These are phyloP conservation scores for Cyprinodon brontotheroides DNA, from an alignment of 2,113 vertebrate species.

Conservation along the genomic window DNA sequence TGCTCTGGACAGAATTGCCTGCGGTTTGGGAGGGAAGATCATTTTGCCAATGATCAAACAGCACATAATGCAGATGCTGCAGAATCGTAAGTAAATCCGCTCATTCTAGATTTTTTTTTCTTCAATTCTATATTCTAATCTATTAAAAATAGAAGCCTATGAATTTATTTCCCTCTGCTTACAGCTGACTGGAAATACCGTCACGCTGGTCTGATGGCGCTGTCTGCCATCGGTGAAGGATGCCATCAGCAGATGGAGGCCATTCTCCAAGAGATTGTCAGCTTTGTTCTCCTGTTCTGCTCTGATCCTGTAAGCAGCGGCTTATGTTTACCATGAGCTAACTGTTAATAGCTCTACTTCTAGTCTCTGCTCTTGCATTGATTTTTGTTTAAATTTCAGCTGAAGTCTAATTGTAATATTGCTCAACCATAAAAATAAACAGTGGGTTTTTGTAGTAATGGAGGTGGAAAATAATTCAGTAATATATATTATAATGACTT, in stretches of 20 bases:
- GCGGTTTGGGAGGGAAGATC: conserved; percentile 96
- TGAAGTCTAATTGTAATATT: too few relatives aligned
- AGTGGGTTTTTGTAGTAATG: too few relatives aligned
- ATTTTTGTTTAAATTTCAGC: not conserved
- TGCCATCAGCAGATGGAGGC: conserved; percentile 99
- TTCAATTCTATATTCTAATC: too few relatives aligned
- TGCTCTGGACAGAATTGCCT: conserved; percentile 95
- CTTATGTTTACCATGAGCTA: not conserved
- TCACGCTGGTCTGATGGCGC: conserved; percentile 95
- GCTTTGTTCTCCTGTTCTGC: conserved; percentile 93
- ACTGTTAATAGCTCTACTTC: not conserved
- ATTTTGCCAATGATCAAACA: conserved; percentile 98
- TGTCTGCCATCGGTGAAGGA: conserved; percentile 97
- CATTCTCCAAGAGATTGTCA: conserved; percentile 96
- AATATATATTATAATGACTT: too few relatives aligned
- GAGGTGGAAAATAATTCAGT: too few relatives aligned
- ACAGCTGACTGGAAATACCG: conserved; percentile 97
- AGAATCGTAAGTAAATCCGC: conserved; percentile 87
- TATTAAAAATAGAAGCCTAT: not conserved
- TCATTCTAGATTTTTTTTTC: not conserved
- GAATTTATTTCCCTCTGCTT: not conserved
- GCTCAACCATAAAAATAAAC: too few relatives aligned
- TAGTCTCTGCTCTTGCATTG: too few relatives aligned
- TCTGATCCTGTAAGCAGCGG: conserved; percentile 88
- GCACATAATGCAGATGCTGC: conserved; percentile 98